Conservation (phyloP, 2,113 vertebrate species). For the Galbula dea region DNA sequence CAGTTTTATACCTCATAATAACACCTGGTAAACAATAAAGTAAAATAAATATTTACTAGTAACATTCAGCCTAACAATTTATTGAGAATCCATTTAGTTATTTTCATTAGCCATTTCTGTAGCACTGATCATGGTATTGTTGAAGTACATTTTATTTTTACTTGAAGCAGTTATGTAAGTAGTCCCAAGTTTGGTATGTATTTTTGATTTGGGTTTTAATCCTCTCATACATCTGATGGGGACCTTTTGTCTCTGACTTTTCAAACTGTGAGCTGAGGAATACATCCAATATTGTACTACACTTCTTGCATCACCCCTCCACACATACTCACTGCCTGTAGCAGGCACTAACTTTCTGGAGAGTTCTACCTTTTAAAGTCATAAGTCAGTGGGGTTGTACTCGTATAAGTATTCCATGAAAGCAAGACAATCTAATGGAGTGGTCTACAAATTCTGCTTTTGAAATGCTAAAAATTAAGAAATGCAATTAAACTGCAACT, state of each 20-base stretch:
- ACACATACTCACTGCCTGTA: neutral
- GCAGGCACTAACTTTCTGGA: constrained; percentile 38
- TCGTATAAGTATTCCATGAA: constrained; percentile 47
- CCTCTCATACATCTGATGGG: neutral
- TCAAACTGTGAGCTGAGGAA: neutral
- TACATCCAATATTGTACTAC: neutral
- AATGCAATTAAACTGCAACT: constrained; percentile 92
- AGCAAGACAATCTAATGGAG: constrained; percentile 73
- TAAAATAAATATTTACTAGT: neutral
- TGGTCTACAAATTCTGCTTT: constrained; percentile 68
- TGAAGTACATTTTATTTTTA: neutral
- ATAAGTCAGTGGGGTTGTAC: neutral
- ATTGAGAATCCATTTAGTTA: neutral
- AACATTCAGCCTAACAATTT: neutral
- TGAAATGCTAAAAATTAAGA: constrained; percentile 86
- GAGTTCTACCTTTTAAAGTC: constrained; percentile 51
- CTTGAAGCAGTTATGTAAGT: neutral
- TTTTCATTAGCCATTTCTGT: neutral
- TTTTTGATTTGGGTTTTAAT: neutral
- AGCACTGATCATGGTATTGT: neutral
- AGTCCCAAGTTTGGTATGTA: neutral
- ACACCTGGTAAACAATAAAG: neutral
- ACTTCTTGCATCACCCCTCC: neutral
- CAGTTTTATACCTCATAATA: neutral
- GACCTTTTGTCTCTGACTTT: neutral